Conservation (phyloP, 2,113 vertebrate species). For the Fukomys damarensis region DNA sequence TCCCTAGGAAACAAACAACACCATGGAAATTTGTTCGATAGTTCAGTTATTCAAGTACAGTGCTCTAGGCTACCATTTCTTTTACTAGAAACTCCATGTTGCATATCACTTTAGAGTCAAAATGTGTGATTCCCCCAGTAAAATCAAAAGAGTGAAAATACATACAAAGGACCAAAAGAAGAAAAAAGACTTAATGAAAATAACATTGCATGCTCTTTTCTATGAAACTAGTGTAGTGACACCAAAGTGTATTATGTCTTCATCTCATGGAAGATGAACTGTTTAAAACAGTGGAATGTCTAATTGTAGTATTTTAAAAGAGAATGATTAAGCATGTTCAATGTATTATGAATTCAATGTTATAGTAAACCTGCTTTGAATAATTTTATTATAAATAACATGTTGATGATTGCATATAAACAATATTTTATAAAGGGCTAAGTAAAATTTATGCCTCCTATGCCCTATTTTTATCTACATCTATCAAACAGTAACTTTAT, state of each 20-base stretch:
- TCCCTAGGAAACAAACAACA: conserved; percentile 85
- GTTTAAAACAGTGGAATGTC: neutral
- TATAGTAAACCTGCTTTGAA: neutral
- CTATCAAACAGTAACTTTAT: neutral
- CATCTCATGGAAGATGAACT: neutral
- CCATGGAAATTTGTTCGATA: rapidly evolving
- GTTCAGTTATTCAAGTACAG: neutral
- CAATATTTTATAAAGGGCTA: neutral
- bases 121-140: neutral
- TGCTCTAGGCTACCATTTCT: neutral
- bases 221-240: neutral
- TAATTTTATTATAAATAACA: neutral
- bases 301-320: neutral
- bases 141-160: neutral
- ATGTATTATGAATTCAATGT: neutral
- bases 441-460: neutral
- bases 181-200: neutral
- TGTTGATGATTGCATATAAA: neutral
- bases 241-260: neutral
- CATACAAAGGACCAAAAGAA: neutral
- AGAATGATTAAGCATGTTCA: neutral
- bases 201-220: neutral
- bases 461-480: neutral
- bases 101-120: neutral
- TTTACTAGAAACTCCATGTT: neutral